phyloP scores from a whole-genome alignment of 2,113 vertebrate genomes.

The Azemiops feae region DNA sequence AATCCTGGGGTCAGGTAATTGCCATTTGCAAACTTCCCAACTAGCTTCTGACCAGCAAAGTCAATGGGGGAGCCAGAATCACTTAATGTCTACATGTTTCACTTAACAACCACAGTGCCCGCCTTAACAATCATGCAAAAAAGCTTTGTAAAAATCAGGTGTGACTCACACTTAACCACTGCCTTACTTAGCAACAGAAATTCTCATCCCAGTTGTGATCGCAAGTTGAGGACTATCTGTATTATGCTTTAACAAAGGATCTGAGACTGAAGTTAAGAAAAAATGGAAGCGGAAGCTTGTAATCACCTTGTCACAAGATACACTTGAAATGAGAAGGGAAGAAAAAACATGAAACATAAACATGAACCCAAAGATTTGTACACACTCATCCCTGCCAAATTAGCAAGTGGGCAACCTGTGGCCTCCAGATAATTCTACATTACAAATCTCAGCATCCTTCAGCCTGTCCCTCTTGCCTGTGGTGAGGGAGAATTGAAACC shows the following conservation, averaged over 20 bases:
- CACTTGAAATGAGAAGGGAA: background rate
- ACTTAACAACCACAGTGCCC: background rate
- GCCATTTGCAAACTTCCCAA: background rate
- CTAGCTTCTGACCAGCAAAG: background rate
- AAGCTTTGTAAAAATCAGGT: background rate
- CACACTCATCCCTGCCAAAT: background rate
- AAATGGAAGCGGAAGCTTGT: background rate
- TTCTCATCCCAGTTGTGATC: background rate
- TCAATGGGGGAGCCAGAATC: background rate
- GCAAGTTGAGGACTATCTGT: background rate
- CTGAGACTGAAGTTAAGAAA: background rate
- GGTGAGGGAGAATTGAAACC: background rate
- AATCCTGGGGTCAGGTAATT: background rate
- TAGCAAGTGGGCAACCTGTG: background rate
- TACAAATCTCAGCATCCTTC: background rate
- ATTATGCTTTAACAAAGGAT: background rate
- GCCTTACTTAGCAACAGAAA: background rate
- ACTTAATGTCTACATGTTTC: background rate
- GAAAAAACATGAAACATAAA: background rate
- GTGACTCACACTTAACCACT: background rate
- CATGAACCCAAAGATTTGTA: background rate
- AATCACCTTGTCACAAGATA: background rate
- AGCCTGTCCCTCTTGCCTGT: background rate
- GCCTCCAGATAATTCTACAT: background rate
- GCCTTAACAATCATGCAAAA: background rate